These are phyloP conservation scores for Xiphophorus hellerii DNA, from an alignment of 2,113 vertebrate genomes.

Conservation along the genomic window DNA sequence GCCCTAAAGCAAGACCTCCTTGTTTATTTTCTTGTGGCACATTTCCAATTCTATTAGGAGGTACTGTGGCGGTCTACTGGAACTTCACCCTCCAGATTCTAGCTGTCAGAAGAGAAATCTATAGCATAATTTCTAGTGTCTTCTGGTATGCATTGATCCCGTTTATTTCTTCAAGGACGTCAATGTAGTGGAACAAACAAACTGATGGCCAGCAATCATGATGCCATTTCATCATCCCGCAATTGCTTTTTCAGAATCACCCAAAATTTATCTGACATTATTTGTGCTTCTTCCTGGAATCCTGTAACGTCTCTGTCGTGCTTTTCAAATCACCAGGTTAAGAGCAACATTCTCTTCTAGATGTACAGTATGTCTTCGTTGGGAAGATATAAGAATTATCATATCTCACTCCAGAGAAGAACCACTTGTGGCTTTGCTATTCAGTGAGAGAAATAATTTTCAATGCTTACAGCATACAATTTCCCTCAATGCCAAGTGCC, in stretches of 20 bases:
- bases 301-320: conserved; percentile 29
- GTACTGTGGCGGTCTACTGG: not conserved
- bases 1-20: not conserved
- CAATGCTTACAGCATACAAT: not conserved
- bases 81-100: not conserved
- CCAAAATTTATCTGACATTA: conserved; percentile 36
- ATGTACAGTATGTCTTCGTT: conserved; percentile 9
- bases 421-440: conserved; percentile 3
- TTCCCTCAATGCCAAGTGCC: not conserved
- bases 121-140: conserved; percentile 20
- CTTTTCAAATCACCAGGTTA: conserved; percentile 40
- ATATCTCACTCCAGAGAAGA: conserved; percentile 3
- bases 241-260: conserved; percentile 43
- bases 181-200: conserved; percentile 18
- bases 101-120: conserved; percentile 34
- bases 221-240: conserved; percentile 41
- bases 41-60: conserved; percentile 24
- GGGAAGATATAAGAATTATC: conserved; percentile 30
- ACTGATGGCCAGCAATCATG: conserved; percentile 20
- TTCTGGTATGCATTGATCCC: not conserved
- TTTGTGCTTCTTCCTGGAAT: conserved; percentile 27
- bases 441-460: not conserved
- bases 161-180: conserved; percentile 50
- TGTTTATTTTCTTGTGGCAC: not conserved
- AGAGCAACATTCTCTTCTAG: conserved; percentile 36